phyloP scores from a whole-genome alignment of 2,113 vertebrate genomes.

The Zingel zingel region DNA sequence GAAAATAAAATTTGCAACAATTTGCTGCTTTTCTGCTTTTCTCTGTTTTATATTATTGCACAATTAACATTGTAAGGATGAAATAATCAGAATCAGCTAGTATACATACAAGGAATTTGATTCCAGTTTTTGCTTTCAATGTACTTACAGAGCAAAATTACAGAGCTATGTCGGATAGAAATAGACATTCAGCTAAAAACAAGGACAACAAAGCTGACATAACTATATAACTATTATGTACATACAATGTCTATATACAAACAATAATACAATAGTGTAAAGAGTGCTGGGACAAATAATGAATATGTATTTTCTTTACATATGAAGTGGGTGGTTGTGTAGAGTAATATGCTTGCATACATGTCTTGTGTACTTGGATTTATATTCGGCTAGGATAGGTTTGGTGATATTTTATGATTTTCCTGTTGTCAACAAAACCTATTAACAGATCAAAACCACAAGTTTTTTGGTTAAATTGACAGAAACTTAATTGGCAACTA shows the following conservation, averaged over 20 bases:
- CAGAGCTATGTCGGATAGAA: too few species aligned
- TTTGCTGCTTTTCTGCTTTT: background rate
- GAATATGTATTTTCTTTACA: background rate
- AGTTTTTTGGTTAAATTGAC: background rate
- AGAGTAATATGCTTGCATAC: background rate
- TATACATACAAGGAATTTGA: too few species aligned
- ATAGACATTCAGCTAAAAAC: background rate
- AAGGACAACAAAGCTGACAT: background rate
- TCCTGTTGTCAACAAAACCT: background rate
- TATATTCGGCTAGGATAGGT: background rate
- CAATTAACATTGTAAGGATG: background rate
- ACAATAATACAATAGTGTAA: too few species aligned
- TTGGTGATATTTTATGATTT: background rate
- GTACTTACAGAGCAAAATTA: too few species aligned
- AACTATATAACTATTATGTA: background rate
- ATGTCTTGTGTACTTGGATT: background rate
- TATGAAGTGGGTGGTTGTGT: background rate
- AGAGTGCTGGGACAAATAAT: background rate
- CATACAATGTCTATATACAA: background rate
- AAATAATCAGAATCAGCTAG: background rate
- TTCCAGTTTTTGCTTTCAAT: too few species aligned
- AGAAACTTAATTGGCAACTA: background rate
- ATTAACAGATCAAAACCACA: background rate
- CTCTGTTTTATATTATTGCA: background rate
- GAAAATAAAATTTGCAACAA: background rate